Base-by-base conservation (phyloP, 2,797 vertebrate genomes). In the Crenuchus spilurus region DNA sequence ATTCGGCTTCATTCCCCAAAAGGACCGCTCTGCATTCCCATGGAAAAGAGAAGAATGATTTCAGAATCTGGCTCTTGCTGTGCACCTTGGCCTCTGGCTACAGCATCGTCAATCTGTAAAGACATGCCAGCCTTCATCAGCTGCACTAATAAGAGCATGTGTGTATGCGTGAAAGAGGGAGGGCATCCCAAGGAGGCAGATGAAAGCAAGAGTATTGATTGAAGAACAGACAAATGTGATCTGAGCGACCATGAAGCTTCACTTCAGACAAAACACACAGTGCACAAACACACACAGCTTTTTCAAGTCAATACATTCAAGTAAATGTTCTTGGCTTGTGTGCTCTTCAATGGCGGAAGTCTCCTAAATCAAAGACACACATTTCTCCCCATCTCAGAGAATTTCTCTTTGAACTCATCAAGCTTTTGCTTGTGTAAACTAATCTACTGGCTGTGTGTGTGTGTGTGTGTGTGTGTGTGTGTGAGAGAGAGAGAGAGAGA, bases 121-220 rank as follows among this genome's bases (percentile, higher is more conserved):
- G 54, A 31, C 42, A 46, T 13, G 42, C 26, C 42, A 65, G 20
- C 70, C 73, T 78, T 77, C 75, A 22, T 64, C 74, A 70, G 81
- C 81, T 75, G 78, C 55, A 49, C 70, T 42, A 28, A 74, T 74
- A 64, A 74, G 33, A 60, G 54, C 41, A 18, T 39, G 54, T 49
- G 48, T 7, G 64, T 35, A 31, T 68, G 30, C 9, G 22, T 62
- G 26, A n/a, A 11, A 24, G 14, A n/a, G 35, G 33, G 66, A 49
- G 31, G 28, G 61, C 22, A 80, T 82, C 85, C 82, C 62, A 54
- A 78, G 82, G 85, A 77, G 69, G 37, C 22, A 72, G 67, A 90
- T 87, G 77, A 91, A 91, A 90, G 87, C 80, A 78, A 67, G 20
- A 82, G 69, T 86, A 92, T 92, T 86, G 92, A 92, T 92, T 90